A percentile compares a stretch with the other conserved stretches of the same genome.
phyloP scores from a whole-genome alignment of 2,888 invertebrate genomes.

The Taenaris catops region DNA sequence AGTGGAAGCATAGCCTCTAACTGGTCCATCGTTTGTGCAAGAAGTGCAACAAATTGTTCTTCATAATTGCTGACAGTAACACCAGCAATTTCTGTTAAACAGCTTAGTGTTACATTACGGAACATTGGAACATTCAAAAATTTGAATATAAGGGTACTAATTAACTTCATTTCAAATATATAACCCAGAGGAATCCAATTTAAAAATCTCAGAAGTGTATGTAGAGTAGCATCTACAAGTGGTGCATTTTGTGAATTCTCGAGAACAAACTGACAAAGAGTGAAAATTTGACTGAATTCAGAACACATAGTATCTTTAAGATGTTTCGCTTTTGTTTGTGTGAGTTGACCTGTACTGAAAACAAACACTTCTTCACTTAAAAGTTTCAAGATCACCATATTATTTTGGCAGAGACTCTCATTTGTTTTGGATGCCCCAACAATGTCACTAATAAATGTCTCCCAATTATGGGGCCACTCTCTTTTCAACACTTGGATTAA shows the following conservation, averaged over 20 bases:
- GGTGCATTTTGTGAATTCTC: slow-evolving; percentile 99
- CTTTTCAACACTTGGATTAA: slow-evolving; percentile 99
- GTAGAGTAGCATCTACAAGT: slow-evolving; percentile 96
- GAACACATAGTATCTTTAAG: slow-evolving; percentile 99
- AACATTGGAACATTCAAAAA: slow-evolving; percentile 99
- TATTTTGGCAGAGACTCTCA: slow-evolving; percentile 99
- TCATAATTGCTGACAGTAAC: slow-evolving; percentile 95
- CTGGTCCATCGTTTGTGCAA: slow-evolving; percentile 95
- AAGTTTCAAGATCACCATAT: slow-evolving; percentile 98
- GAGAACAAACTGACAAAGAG: slow-evolving; percentile 98
- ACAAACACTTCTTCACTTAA: slow-evolving; percentile 99
- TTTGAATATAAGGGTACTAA: slow-evolving; percentile 96
- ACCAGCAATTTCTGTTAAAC: slow-evolving; percentile 98
- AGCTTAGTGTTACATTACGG: slow-evolving; percentile 98
- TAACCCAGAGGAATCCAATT: slow-evolving; percentile 99
- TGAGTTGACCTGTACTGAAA: slow-evolving; percentile 98
- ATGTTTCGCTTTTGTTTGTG: slow-evolving; percentile 99
- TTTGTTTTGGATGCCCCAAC: slow-evolving; percentile 99
- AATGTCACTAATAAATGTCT: slow-evolving; percentile 98
- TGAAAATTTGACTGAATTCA: slow-evolving; percentile 99
- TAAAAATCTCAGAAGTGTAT: slow-evolving; percentile 96
- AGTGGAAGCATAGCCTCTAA: slow-evolving; percentile 95
- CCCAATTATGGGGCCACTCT: slow-evolving; percentile 99
- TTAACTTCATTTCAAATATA: slow-evolving; percentile 99
- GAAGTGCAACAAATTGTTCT: slow-evolving; percentile 93